Evolutionary conservation across 1,140 invertebrate species (phyloP).

Genomic region (Euwallacea similis): DNA sequence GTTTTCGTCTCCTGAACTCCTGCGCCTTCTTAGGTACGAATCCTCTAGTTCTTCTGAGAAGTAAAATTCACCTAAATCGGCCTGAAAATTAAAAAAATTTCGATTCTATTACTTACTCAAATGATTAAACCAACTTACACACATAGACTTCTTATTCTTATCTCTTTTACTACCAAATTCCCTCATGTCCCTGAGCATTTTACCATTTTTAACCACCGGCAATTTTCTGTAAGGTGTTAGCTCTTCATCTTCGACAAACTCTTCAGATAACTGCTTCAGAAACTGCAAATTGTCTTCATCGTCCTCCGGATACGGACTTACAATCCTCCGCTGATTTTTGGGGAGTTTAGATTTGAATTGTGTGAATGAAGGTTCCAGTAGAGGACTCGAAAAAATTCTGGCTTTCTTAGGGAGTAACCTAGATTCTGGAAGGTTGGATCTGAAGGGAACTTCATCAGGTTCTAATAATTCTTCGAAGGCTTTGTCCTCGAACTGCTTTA

Average conservation of each 20-base stretch:
- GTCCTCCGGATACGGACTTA: background rate
- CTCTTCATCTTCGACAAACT: background rate
- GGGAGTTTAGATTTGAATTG: no score
- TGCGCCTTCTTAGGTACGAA: no score
- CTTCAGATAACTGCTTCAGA: background rate
- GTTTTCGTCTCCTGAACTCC: no score
- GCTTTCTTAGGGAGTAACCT: no score
- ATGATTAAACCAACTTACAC: background rate
- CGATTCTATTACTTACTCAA: slow-evolving; percentile 1
- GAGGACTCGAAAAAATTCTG: no score
- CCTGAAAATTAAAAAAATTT: background rate
- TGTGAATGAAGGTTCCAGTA: no score
- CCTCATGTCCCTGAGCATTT: background rate
- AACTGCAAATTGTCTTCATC: slow-evolving; percentile 3
- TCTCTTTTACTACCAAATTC: background rate
- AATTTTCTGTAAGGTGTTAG: background rate
- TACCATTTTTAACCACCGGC: background rate
- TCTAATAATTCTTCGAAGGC: slow-evolving; percentile 16
- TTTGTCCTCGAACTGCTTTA: slow-evolving; percentile 16
- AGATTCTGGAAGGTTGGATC: background rate
- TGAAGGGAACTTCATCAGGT: background rate
- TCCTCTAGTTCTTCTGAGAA: slow-evolving; percentile 6
- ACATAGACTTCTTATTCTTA: background rate
- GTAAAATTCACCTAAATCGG: slow-evolving; percentile 1
- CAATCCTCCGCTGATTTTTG: no score